A percentile compares a stretch with the other conserved stretches of the same genome.
Evolutionary conservation across 2,113 vertebrate species (phyloP).

Genomic region (Xiphophorus couchianus): DNA sequence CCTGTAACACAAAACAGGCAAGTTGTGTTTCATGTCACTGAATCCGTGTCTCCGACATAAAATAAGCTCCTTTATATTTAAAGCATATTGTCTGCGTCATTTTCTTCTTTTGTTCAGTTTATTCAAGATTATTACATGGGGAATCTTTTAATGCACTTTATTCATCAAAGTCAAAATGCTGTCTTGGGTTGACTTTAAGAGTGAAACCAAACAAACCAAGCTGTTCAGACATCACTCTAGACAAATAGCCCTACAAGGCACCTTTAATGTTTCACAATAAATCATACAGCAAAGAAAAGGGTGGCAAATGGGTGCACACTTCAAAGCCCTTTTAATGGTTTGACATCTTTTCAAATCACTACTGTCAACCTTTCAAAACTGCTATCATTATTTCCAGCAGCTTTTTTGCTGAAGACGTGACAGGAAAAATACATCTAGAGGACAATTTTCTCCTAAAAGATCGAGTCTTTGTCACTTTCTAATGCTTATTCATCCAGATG

Average conservation of each 20-base stretch:
- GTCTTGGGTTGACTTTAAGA: neutral
- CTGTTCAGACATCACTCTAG: conserved; percentile 23
- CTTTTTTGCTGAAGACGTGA: conserved; percentile 44
- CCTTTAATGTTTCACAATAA: conserved; percentile 30
- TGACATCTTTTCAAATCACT: conserved; percentile 64
- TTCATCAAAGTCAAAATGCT: neutral
- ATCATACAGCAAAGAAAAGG: conserved; percentile 30
- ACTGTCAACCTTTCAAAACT: conserved; percentile 72
- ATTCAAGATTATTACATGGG: neutral
- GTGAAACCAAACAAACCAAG: neutral
- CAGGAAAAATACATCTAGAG: conserved; percentile 54
- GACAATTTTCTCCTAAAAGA: conserved; percentile 5
- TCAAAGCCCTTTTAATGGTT: conserved; percentile 47
- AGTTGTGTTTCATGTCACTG: neutral
- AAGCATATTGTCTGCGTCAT: neutral
- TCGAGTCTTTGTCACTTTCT: conserved; percentile 36
- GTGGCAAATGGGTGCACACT: conserved; percentile 44
- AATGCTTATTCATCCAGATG: conserved; percentile 55
- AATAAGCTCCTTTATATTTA: neutral
- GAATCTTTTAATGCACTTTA: neutral
- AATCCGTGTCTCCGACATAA: neutral
- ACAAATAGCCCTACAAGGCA: conserved; percentile 27
- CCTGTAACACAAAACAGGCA: neutral
- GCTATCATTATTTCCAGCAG: conserved; percentile 65
- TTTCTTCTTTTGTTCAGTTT: neutral